Conservation (phyloP, 2,797 vertebrate species). For the Scomberomorus guttatus region DNA sequence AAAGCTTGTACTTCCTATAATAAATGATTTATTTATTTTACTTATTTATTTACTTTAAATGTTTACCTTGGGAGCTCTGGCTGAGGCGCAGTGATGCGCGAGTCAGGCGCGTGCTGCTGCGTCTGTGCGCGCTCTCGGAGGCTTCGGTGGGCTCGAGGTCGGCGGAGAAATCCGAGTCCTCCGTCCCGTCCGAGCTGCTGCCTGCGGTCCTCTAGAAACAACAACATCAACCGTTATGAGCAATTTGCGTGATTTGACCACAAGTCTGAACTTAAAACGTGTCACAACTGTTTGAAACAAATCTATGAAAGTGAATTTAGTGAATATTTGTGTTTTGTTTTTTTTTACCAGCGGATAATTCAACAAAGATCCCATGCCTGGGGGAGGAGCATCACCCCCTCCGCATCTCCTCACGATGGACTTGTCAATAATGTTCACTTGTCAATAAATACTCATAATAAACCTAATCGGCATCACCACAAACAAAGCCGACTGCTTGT, state of each 20-base stretch:
- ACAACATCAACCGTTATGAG: neutral
- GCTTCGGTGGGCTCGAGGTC: conserved; percentile 93
- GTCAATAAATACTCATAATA: neutral
- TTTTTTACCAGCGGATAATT: conserved; percentile 70
- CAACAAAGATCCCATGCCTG: conserved; percentile 71
- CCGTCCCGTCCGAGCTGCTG: conserved; percentile 97
- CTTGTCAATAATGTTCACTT: conserved; percentile 12
- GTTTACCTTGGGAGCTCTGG: conserved; percentile 95
- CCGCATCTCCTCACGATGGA: conserved; percentile 8
- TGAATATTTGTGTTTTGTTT: neutral
- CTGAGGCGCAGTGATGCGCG: conserved; percentile 94
- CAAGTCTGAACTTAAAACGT: neutral
- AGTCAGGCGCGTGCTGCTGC: conserved; percentile 91
- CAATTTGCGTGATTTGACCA: neutral
- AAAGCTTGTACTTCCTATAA: no score
- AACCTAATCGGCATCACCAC: neutral
- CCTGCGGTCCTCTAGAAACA: conserved; percentile 90
- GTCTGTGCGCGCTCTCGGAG: conserved; percentile 85
- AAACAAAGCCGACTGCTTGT: neutral
- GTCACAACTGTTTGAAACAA: neutral
- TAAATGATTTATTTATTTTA: no score
- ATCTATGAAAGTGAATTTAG: accelerated
- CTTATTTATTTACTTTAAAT: no score
- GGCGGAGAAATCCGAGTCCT: conserved; percentile 97
- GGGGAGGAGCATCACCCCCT: conserved; percentile 35